Evolutionary conservation across 2,797 vertebrate genomes (phyloP).

Genomic region (Brotogeris chrysoptera): DNA sequence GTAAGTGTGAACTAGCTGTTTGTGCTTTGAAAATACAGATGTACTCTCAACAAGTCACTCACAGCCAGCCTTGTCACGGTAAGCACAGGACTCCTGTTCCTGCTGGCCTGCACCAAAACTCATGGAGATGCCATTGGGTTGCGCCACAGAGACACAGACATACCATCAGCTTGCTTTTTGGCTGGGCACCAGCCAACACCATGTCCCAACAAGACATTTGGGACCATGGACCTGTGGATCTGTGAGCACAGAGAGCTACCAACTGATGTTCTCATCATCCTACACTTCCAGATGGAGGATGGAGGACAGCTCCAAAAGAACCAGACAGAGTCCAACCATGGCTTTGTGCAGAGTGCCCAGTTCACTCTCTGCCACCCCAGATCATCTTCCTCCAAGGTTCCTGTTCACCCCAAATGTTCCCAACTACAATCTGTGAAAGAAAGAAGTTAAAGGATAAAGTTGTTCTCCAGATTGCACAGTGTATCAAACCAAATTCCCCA

Average conservation of each 20-base stretch:
- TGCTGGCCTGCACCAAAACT: not conserved
- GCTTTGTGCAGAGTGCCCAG: not conserved
- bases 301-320: not conserved
- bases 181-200: not conserved
- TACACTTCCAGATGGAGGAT: not conserved
- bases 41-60: not conserved
- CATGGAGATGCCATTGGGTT: not conserved
- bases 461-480: conserved; percentile 1
- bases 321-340: not conserved
- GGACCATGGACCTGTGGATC: not conserved
- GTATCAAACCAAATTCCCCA: too few species aligned
- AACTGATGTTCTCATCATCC: not conserved
- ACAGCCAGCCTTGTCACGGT: not conserved
- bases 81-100: not conserved
- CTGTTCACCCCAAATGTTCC: not conserved
- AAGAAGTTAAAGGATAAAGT: not conserved
- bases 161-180: not conserved
- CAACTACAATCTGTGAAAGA: not conserved
- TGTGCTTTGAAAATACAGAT: not conserved
- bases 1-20: not conserved
- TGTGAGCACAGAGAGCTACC: not conserved
- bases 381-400: not conserved
- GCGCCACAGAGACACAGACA: not conserved
- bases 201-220: not conserved
- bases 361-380: not conserved